Base-by-base conservation (phyloP, 2,113 vertebrate species). In the Seriola aureovittata region DNA sequence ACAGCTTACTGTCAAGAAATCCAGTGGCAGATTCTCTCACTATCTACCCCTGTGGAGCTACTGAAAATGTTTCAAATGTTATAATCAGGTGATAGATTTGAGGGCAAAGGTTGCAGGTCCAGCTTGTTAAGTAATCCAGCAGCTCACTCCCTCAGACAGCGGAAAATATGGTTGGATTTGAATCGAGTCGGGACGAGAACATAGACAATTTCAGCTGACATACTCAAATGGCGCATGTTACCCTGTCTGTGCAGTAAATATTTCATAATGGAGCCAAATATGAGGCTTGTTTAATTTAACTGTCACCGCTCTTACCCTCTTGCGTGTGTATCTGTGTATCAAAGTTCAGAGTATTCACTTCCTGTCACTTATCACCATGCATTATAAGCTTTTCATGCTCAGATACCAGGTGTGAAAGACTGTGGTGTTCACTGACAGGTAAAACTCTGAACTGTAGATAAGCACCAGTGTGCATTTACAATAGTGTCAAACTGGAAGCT, bases 101-200 rank as follows among this genome's bases (percentile, higher is more conserved):
- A 83, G 82, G 75, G 62, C 88, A 89, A 90, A 85, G 83, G 74
- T 85, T 78, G 55, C 76, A 75, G 76, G 50, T 82, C 68, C 42
- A 75, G 8, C 23, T n/a, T 3, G 17, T 63, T 70, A 36, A 79
- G 48, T 70, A 25, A 55, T 29, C 13, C 36, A 63, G 8, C 29
- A 55, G 62, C 54, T 66, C 65, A 59, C 68, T 74, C 21, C 16
- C 52, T 21, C 44, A 48, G 57, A 17, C 38, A 52, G 72, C 36
- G 50, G 42, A 52, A 48, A n/a, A 68, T 40, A 32, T 42, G 58
- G 0, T 4, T 70, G 50, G 57, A 78, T 66, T 63, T 40, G 63
- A 19, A 48, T 71, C 8, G 12, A 29, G 4, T 36, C 34, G 21
- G 8, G 25, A 4, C 14, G 21, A 19, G 6, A 38, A 5, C 7